Percentiles rank a stretch among this genome's conserved stretches.
phyloP scores from a whole-genome alignment of 2,888 invertebrate species.

The Andrena flavipes region DNA sequence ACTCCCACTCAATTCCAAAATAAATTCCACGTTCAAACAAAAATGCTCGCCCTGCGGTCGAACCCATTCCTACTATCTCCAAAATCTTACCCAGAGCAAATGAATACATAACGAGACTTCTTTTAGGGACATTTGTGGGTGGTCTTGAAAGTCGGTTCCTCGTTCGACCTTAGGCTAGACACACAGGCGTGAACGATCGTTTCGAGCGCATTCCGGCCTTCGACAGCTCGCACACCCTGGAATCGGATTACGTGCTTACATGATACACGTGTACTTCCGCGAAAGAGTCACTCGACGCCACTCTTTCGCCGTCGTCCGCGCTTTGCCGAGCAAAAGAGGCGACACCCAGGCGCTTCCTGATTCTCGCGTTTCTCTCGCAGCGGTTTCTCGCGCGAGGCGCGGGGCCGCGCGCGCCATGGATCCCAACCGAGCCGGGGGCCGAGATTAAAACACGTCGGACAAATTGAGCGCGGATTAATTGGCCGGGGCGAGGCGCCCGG shows the following conservation, averaged over 20 bases:
- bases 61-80: too few relatives aligned
- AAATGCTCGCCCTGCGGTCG: neutral
- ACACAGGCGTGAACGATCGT: neutral
- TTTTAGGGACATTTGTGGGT: neutral
- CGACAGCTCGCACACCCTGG: conserved; percentile 32
- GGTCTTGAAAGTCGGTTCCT: neutral
- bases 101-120: too few relatives aligned
- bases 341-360: conserved; percentile 69
- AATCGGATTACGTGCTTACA: conserved; percentile 52
- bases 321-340: conserved; percentile 63
- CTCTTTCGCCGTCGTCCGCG: conserved; percentile 42
- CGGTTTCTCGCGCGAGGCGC: conserved; percentile 30
- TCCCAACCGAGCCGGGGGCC: neutral
- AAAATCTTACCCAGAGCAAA: too few relatives aligned
- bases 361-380: conserved; percentile 73
- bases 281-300: conserved; percentile 65
- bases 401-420: neutral
- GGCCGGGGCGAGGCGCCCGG: conserved; percentile 32
- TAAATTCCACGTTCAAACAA: neutral
- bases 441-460: conserved; percentile 2
- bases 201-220: conserved; percentile 32
- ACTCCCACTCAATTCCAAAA: neutral
- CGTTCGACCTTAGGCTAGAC: neutral
- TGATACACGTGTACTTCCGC: conserved; percentile 60
- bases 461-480: conserved; percentile 37